Conservation (phyloP, 35 echinoderm and acorn worm genomes). For the Hemicentrotus pulcherrimus region DNA sequence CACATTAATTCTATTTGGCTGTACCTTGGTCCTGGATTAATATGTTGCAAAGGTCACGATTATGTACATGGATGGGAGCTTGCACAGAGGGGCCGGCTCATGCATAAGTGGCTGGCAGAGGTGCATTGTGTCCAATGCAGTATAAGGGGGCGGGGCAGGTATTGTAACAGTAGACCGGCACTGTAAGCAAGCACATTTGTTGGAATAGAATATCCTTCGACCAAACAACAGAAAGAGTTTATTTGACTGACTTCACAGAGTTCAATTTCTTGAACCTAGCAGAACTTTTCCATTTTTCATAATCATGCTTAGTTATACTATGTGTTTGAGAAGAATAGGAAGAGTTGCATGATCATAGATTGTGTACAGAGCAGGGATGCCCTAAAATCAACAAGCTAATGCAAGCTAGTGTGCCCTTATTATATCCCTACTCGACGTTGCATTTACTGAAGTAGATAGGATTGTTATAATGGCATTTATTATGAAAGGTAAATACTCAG, state of each 20-base stretch:
- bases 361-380: background rate
- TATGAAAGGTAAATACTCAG: background rate
- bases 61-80: background rate
- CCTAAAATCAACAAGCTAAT: background rate
- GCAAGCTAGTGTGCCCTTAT: background rate
- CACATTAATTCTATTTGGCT: constrained; percentile 1
- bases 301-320: background rate
- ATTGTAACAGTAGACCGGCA: background rate
- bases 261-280: background rate
- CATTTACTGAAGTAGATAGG: background rate
- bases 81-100: background rate
- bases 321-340: background rate
- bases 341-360: background rate
- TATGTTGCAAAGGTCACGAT: constrained; percentile 1
- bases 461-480: background rate
- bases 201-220: background rate
- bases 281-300: background rate
- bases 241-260: background rate
- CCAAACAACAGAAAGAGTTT: background rate
- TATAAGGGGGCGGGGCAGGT: background rate
- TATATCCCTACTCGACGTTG: background rate
- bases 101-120: background rate
- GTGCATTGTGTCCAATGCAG: background rate
- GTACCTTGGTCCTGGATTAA: constrained; percentile 2
- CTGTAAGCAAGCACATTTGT: background rate